Evolutionary conservation across 1,140 invertebrate species (phyloP), one percentile per base, ranked within the genome.

Genomic region (Pogonomyrmex californicus): DNA sequence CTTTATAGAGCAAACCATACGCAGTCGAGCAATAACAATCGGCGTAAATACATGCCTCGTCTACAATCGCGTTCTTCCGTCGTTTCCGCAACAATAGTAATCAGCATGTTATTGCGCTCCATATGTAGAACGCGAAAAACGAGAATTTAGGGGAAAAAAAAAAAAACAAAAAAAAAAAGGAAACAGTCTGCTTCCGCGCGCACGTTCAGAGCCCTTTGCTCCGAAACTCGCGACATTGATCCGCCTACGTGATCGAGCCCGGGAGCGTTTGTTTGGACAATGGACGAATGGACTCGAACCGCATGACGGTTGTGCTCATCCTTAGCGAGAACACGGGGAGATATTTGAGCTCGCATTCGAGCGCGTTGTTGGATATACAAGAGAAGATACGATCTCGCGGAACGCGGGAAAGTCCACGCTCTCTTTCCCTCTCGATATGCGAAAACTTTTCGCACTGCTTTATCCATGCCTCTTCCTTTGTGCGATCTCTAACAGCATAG

Each of bases 371-470:
- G 71, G 38, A 17, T 44, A 79, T n/a, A 36, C 17, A 33, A 33
- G n/a, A 12, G 44, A 68, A n/a, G 6, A 4, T 41, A 81, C 36
- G 77, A 81, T 81, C 30, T 81, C 77, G 36, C 44, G 60, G 7
- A 44, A 60, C 41, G 23, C 23, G 17, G 41, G 36, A 49, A 60
- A 68, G 62, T 33, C 41, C 60, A 12, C 33, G 33, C 41, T 63
- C 33, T 66, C n/a, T 51, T 38, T 54, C 54, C 9, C 54, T 47
- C 65, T n/a, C 54, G 68, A 30, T 83, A 83, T 83, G 79, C 68
- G 68, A 49, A 83, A 83, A 83, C 79, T 83, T 83, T 83, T 83
- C 79, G 78, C 66, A 47, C 54, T 54, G 54, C 66, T 83, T 83
- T 73, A 83, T 83, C 68, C 54, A 54, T 73, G 44, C 38, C 65